phyloP scores from a whole-genome alignment of 2,113 vertebrate species.

The Nesoenas mayeri region DNA sequence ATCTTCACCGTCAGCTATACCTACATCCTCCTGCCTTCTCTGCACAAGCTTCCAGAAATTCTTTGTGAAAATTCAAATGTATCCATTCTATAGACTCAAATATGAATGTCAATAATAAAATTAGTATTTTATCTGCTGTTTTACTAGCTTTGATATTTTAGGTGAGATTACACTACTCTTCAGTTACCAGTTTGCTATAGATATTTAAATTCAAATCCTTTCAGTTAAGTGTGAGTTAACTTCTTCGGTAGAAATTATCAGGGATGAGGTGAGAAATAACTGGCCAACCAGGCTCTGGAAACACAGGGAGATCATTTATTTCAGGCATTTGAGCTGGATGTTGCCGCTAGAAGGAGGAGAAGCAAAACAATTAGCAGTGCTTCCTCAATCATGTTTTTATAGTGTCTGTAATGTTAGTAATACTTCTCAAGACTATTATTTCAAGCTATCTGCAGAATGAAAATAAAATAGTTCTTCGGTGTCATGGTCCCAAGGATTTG shows the following conservation, averaged over 20 bases:
- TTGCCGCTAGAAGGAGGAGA: background rate
- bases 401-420: background rate
- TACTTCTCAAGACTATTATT: background rate
- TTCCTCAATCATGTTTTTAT: background rate
- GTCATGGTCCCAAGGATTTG: background rate
- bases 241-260: background rate
- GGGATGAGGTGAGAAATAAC: background rate
- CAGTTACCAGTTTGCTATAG: background rate
- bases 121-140: background rate
- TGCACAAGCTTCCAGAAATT: background rate
- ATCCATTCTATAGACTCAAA: accelerated
- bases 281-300: background rate
- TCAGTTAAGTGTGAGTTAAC: background rate
- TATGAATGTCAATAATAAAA: background rate
- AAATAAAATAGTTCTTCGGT: background rate
- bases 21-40: background rate
- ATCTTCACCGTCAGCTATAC: background rate
- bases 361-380: background rate
- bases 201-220: background rate
- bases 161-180: background rate
- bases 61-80: background rate
- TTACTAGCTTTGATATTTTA: background rate
- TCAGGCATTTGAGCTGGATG: background rate
- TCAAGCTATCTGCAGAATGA: background rate
- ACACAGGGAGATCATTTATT: background rate